Conservation (phyloP, 2,797 vertebrate species). For the Phoebastria nigripes region DNA sequence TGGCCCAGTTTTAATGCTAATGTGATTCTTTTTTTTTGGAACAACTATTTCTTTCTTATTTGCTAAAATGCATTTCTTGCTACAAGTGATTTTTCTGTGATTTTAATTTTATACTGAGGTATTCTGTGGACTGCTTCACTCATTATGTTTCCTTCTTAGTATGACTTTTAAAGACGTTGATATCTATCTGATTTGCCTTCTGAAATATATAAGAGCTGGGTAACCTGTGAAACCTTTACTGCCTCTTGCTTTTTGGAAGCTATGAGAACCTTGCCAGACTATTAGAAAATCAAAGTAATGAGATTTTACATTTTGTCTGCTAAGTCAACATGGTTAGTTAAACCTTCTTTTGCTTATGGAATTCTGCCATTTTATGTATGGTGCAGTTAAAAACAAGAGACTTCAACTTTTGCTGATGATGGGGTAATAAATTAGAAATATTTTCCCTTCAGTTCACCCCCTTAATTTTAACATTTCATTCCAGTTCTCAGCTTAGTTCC, state of each 20-base stretch:
- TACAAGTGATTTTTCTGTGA: background rate
- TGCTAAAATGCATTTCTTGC: background rate
- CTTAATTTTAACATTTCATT: background rate
- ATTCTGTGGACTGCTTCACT: background rate
- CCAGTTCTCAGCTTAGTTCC: background rate
- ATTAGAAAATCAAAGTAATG: background rate
- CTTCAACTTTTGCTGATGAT: background rate
- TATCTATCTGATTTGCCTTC: background rate
- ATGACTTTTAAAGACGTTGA: background rate
- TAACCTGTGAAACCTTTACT: background rate
- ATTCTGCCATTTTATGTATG: background rate
- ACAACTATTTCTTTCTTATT: background rate
- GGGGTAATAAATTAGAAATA: background rate
- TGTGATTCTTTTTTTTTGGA: background rate
- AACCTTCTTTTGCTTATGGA: background rate
- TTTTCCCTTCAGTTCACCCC: background rate
- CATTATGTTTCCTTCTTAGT: background rate
- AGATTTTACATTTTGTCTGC: background rate
- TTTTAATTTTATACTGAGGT: background rate
- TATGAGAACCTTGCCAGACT: background rate
- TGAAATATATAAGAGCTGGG: background rate
- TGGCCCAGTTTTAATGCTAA: slow-evolving; percentile 23
- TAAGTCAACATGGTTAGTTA: background rate
- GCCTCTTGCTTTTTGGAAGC: background rate
- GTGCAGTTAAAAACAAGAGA: background rate